Base-by-base conservation (phyloP, 2,113 vertebrate species). In the Neofelis nebulosa region DNA sequence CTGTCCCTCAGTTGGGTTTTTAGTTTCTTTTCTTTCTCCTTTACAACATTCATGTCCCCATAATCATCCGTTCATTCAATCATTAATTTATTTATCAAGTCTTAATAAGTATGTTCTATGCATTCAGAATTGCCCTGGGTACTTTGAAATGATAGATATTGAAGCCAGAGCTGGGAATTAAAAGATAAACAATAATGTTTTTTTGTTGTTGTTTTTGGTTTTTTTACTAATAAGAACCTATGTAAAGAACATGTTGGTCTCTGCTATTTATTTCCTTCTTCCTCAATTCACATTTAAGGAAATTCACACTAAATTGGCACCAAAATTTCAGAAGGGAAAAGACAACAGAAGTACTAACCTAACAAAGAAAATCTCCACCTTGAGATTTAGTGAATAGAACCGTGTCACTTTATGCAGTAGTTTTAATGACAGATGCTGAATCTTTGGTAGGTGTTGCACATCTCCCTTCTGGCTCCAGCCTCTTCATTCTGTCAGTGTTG, bases 11-110 rank as follows among this genome's bases (percentile, higher is more conserved):
- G 86, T 86, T 83, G 63, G n/a, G 7, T 69, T 82, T 96, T 97
- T 29, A 57, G 63, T 73, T 98, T 95, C 61, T 91, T 91, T 96
- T 65, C 81, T 95, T 95, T 97, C 87, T 90, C 69, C 76, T 95
- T 96, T 87, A 87, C 21, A 92, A 66, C 41, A 94, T 68, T 63
- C 27, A 48, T 66, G 45, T 63, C 69, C 71, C 31, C 45, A 48
- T 95, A 78, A 93, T 66, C 81, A 96, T 69, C 45, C 61, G 78
- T 65, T 95, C 23, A 41, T 89, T 96, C n/a, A 45, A 92, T 73
- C 81, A 92, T 85, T 96, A 94, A 91, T 89, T 91, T 93, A 89
- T 87, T 95, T 57, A 92, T 86, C 66, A 80, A 63, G n/a, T 91
- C 48, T 88, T 87, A 95, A 57, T 65, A 83, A 48, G 7, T 84